Conservation (phyloP, 2,888 invertebrate genomes). For the Sarcophaga caerulescens region DNA sequence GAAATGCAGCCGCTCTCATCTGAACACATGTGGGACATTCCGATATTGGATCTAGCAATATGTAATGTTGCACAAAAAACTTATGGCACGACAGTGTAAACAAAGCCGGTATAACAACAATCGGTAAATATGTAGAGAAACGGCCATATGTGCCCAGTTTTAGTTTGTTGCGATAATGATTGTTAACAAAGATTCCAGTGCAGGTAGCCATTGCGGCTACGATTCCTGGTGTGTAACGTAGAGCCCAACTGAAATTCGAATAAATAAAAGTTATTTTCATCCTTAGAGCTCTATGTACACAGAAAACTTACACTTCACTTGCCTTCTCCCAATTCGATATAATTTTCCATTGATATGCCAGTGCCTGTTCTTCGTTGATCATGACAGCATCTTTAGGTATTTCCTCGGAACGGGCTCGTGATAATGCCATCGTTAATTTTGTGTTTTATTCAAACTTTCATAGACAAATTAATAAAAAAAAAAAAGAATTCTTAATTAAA, state of each 20-base stretch:
- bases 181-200: conserved; percentile 84
- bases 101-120: conserved; percentile 84
- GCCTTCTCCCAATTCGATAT: conserved; percentile 84
- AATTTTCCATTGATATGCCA: conserved; percentile 83
- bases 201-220: conserved; percentile 83
- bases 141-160: conserved; percentile 84
- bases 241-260: conserved; percentile 80
- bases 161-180: conserved; percentile 84
- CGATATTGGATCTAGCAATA: conserved; percentile 83
- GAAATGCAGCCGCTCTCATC: conserved; percentile 83
- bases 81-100: conserved; percentile 83
- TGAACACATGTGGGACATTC: conserved; percentile 86
- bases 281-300: too few relatives aligned
- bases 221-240: conserved; percentile 82
- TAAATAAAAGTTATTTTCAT: neutral
- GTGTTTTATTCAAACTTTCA: conserved; percentile 30
- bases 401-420: conserved; percentile 75
- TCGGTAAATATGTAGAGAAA: conserved; percentile 84
- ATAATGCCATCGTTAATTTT: conserved; percentile 83
- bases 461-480: conserved; percentile 24
- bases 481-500: neutral
- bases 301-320: conserved; percentile 84
- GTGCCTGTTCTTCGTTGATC: conserved; percentile 83
- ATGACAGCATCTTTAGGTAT: conserved; percentile 85
- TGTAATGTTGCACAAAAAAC: conserved; percentile 83